Percentiles rank a stretch among this genome's conserved stretches.
Evolutionary conservation across 2,113 vertebrate species (phyloP).

Genomic region (Amazona vittata): DNA sequence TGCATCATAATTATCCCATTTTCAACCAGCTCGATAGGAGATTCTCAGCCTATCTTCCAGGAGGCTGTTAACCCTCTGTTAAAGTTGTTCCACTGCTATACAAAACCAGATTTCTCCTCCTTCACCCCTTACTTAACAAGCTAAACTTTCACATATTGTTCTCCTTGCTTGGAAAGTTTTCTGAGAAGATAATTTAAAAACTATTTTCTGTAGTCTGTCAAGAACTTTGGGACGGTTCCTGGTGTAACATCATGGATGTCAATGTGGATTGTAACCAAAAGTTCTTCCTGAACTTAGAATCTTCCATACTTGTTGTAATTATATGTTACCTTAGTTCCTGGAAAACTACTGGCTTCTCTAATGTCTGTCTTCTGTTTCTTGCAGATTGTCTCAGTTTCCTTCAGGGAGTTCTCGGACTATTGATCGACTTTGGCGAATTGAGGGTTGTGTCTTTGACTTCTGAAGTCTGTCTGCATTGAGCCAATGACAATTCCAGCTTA

Average conservation of each 20-base stretch:
- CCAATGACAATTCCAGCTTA: not conserved
- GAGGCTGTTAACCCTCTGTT: not conserved
- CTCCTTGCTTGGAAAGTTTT: not conserved
- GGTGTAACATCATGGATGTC: not conserved
- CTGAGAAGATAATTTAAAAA: not conserved
- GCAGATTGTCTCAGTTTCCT: not conserved
- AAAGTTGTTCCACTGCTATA: not conserved
- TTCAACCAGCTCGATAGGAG: not conserved
- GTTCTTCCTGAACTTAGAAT: not conserved
- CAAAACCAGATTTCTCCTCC: not conserved
- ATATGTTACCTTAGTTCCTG: not conserved
- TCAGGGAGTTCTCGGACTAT: not conserved
- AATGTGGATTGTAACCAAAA: not conserved
- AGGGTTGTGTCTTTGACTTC: not conserved
- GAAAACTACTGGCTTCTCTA: not conserved
- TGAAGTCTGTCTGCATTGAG: not conserved
- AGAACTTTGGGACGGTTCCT: not conserved
- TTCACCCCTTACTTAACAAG: not conserved
- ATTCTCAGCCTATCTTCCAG: not conserved
- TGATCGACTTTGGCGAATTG: not conserved
- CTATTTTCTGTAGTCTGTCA: not conserved
- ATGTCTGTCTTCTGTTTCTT: not conserved
- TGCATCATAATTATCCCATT: not conserved
- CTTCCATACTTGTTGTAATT: not conserved
- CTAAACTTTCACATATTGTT: not conserved